phyloP scores from a whole-genome alignment of 2,113 vertebrate genomes.

The Tychaedon coryphoeus region DNA sequence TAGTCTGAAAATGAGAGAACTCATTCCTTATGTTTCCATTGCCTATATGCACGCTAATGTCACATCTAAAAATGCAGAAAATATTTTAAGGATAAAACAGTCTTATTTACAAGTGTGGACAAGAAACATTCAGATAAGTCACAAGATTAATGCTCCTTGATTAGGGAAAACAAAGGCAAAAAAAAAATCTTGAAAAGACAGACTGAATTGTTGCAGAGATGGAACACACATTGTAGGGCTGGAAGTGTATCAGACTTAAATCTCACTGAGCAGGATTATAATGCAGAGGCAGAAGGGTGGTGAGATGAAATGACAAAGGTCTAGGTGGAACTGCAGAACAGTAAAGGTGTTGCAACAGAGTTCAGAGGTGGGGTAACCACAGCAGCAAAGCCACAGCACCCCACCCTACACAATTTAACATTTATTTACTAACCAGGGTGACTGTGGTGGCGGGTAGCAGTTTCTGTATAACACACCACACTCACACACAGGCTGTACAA shows the following conservation, averaged over 20 bases:
- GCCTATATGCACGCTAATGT: neutral
- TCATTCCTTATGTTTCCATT: neutral
- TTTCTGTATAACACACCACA: neutral
- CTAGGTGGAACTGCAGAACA: neutral
- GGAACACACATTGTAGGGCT: neutral
- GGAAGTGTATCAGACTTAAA: neutral
- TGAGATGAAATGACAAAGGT: neutral
- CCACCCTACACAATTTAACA: neutral
- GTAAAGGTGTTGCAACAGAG: neutral
- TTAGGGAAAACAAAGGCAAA: neutral
- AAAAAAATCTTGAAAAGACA: neutral
- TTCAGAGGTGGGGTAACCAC: neutral
- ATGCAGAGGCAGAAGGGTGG: neutral
- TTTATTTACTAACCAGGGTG: neutral
- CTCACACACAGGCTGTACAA: accelerated
- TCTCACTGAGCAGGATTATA: neutral
- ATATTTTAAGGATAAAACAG: neutral
- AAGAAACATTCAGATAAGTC: neutral
- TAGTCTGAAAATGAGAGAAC: neutral
- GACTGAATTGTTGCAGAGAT: neutral
- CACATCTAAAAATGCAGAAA: neutral
- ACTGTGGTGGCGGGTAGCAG: neutral
- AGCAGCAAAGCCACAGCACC: neutral
- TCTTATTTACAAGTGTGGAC: neutral
- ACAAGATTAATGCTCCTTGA: neutral